These are phyloP conservation scores for Danio albolineatus DNA, from an alignment of 2,797 vertebrate species.

Conservation along the genomic window DNA sequence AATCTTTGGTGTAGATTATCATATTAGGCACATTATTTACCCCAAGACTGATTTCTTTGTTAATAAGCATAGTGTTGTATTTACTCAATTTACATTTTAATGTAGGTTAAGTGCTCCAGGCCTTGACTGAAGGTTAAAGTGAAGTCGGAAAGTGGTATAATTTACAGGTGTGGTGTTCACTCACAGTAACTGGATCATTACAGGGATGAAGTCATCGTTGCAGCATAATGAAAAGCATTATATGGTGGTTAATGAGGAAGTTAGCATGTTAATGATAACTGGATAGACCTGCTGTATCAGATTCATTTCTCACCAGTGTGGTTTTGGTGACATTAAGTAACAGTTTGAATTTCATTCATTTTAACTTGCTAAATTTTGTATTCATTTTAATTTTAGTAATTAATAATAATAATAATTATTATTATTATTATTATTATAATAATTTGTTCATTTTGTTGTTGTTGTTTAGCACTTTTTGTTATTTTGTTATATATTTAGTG, in stretches of 20 bases:
- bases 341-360: no score
- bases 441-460: no score
- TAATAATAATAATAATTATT: no score
- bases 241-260: conserved; percentile 33
- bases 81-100: conserved; percentile 7
- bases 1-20: neutral
- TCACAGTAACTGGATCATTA: conserved; percentile 22
- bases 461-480: no score
- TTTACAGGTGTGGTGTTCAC: conserved; percentile 19
- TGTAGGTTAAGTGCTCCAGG: neutral
- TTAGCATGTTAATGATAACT: conserved; percentile 16
- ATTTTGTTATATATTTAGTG: neutral
- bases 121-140: neutral
- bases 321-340: no score
- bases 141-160: neutral
- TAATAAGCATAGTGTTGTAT: conserved; percentile 18
- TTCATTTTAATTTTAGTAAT: no score
- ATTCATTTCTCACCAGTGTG: neutral
- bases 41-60: neutral
- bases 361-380: no score
- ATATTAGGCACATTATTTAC: conserved; percentile 11
- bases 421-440: no score
- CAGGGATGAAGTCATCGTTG: neutral
- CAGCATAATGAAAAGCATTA: conserved; percentile 4
- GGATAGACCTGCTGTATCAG: conserved; percentile 22